phyloP scores from a whole-genome alignment of 1,140 invertebrate species.

The Euura saliciscinereae region DNA sequence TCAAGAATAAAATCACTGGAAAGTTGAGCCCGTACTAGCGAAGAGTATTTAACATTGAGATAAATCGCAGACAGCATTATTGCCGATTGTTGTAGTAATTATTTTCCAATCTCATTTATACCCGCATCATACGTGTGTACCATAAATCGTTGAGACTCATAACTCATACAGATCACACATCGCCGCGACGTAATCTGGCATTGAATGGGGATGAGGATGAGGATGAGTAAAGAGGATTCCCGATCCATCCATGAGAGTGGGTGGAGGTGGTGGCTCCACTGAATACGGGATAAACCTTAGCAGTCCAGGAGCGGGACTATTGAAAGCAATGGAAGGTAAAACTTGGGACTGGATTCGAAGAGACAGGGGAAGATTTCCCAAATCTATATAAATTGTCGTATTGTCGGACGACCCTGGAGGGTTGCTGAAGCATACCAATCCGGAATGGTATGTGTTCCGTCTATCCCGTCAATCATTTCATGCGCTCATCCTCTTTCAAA shows the following conservation, averaged over 20 bases:
- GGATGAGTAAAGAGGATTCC: conserved; percentile 53
- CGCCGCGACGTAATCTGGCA: conserved; percentile 3
- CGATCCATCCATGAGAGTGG: conserved; percentile 48
- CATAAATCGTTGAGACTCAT: background rate
- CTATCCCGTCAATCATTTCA: no score
- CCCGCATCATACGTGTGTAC: no score
- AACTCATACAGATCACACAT: conserved; percentile 7
- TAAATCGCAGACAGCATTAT: no score
- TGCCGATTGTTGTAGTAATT: background rate
- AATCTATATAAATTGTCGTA: conserved; percentile 61
- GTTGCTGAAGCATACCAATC: conserved; percentile 48
- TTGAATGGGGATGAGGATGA: conserved; percentile 23
- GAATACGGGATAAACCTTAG: conserved; percentile 39
- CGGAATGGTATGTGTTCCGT: conserved; percentile 4
- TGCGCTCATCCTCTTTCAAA: no score
- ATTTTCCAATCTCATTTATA: background rate
- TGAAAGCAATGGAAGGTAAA: conserved; percentile 48
- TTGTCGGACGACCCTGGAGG: conserved; percentile 46
- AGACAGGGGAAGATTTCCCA: conserved; percentile 50
- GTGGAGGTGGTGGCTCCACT: conserved; percentile 42
- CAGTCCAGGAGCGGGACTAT: background rate
- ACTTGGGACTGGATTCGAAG: conserved; percentile 52
- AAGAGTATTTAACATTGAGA: no score
- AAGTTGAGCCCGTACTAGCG: no score
- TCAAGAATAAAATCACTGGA: no score